Conservation (phyloP, 2,888 invertebrate species). For the Campoplex capitator region DNA sequence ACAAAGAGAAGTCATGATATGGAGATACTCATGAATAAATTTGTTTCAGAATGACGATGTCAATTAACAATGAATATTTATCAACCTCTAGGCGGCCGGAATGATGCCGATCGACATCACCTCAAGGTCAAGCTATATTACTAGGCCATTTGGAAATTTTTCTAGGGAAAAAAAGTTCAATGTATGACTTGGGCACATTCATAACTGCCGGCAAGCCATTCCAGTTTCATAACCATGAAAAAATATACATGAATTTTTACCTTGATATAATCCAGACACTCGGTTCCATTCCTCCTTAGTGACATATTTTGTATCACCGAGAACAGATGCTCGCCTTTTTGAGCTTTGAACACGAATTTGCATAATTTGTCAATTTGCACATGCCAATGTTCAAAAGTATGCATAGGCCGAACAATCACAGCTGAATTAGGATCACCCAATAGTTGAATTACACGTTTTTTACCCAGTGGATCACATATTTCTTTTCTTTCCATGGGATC, state of each 20-base stretch:
- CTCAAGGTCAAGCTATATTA: too few relatives aligned
- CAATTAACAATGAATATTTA: too few relatives aligned
- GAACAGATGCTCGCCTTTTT: slow-evolving; percentile 83
- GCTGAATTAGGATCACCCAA: slow-evolving; percentile 46
- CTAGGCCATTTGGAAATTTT: too few relatives aligned
- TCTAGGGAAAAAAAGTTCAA: too few relatives aligned
- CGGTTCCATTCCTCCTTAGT: slow-evolving; percentile 82
- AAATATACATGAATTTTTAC: slow-evolving; percentile 72
- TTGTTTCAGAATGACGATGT: too few relatives aligned
- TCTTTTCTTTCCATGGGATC: slow-evolving; percentile 72
- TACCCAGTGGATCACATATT: slow-evolving; percentile 73
- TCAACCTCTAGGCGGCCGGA: too few relatives aligned
- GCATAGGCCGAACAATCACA: slow-evolving; percentile 64
- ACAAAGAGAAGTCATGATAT: too few relatives aligned
- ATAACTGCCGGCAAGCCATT: too few relatives aligned
- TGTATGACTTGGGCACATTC: too few relatives aligned
- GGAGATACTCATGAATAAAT: too few relatives aligned
- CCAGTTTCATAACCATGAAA: too few relatives aligned
- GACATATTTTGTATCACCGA: slow-evolving; percentile 86
- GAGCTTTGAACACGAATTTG: slow-evolving; percentile 75
- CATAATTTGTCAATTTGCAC: slow-evolving; percentile 72
- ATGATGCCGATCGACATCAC: too few relatives aligned
- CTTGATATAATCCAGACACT: slow-evolving; percentile 85
- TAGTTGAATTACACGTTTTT: slow-evolving; percentile 55
- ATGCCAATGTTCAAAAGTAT: slow-evolving; percentile 70